Evolutionary conservation across 2,888 invertebrate genomes (phyloP), one percentile per base, ranked within the genome.

Genomic region (Aphodius sticticus): DNA sequence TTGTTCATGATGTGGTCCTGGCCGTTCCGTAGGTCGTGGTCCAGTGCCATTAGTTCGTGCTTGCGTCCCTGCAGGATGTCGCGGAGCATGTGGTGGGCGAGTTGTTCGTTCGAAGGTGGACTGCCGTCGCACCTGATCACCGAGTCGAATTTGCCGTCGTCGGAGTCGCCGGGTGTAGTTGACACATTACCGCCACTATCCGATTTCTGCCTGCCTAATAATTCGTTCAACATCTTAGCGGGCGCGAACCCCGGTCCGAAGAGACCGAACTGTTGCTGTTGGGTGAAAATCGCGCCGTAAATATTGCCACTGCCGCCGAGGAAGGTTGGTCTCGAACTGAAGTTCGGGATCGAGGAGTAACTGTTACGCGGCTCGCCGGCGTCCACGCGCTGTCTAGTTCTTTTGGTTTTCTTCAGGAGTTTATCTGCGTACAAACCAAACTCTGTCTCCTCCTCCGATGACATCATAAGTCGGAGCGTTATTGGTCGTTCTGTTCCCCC

Each of bases 371-470:
- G 95, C 92, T 97, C 96, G 88, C 97, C 96, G 92, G 96, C 97
- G 95, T 97, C 96, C 92, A 96, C 97, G 92, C 96, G 95, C 94
- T 97, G 96, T 93, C 97, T 94, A 92, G 95, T 96, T 91, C 96
- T 95, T 92, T 96, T 96, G 91, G 95, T 94, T 93, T 96, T 95
- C 95, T 96, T 96, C 93, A 96, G 93, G 92, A 95, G 94, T 92
- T 94, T 95, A 93, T 95, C 96, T 94, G 95, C 95, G 93, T 95
- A 96, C 95, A 96, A 95, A 93, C 95, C 96, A 94, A 95, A 95
- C 93, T 89, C 95, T 93, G 95, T 95, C 95, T 96, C 96, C 95
- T 96, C 96, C 95, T 96, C 96, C 95, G 96, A 96, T 96, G 96
- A 96, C 96, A 96, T 96, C 95, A 96, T 96, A 96, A 95, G 92